phyloP scores from a whole-genome alignment of 2,113 vertebrate genomes.

The Ploceus nigricollis region DNA sequence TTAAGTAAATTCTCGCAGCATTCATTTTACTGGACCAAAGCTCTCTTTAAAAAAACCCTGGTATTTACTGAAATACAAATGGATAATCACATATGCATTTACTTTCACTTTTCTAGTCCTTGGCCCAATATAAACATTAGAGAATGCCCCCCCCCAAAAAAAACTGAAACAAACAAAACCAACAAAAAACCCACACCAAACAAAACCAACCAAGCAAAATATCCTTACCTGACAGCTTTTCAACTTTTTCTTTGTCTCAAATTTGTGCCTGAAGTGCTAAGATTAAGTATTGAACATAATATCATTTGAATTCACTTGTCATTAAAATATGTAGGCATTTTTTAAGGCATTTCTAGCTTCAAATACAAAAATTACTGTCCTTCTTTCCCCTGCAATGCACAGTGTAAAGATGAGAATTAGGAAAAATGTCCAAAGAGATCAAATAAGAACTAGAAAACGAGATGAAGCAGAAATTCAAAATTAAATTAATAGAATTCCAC shows the following conservation, averaged over 20 bases:
- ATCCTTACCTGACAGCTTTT: not conserved
- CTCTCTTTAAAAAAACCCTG: not conserved
- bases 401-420: not conserved
- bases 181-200: not conserved
- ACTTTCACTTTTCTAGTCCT: not conserved
- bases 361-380: not conserved
- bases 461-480: not conserved
- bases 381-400: fast-evolving
- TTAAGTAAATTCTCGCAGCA: not conserved
- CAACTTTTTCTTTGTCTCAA: not conserved
- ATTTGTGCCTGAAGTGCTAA: not conserved
- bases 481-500: not conserved
- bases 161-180: not conserved
- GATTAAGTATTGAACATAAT: not conserved
- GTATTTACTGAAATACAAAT: not conserved
- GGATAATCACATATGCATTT: not conserved
- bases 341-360: not conserved
- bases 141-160: not conserved
- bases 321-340: not conserved
- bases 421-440: not conserved
- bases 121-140: not conserved
- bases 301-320: not conserved
- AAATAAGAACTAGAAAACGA: not conserved
- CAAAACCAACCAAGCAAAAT: not conserved
- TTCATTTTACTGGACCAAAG: not conserved